Evolutionary conservation across 2,888 invertebrate species (phyloP), one percentile per base, ranked within the genome.

Genomic region (Coecobrya sp.): DNA sequence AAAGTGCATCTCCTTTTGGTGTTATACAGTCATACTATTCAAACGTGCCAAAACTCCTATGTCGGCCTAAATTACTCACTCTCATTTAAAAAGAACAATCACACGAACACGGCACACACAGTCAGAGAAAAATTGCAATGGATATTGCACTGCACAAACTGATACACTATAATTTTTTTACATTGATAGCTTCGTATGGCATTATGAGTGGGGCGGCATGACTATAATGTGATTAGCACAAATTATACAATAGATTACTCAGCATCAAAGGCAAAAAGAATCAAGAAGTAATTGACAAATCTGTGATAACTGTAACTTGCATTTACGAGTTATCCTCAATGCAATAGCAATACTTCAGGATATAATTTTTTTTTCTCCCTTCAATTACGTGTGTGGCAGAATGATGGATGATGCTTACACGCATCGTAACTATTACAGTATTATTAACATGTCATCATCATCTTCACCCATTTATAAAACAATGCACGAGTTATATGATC

Each of bases 1-100:
- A 42, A 79, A 79, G 79, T 79, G 79, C 79, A 79, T 79, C 79
- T 79, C 79, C 49, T 25, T 55, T 55, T 79, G 42, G 42, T 42
- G 13, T 73, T 42, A 25, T 79, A 27, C 27, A 4, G 8, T 19
- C 42, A n/a, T 13, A 65, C 8, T 65, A n/a, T 11, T 27, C 42
- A 10, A n/a, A 30, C 22, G 16, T 79, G 52, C 25, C 49, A 79
- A 79, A 52, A 3, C 16, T 52, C 52, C 22, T 42, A 52, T 68
- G 22, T 36, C 76, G 76, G 45, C 76, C 87, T 87, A 59, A 86
- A 86, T 86, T 73, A 86, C 36, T 86, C 55, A 52, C 30, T 76
- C 76, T 76, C 45, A 76, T 42, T 87, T 25, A 25, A 62, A 45
- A 76, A 76, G 22, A 36, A 86, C 25, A 68, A 49, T 49, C 7